These are phyloP conservation scores for Arremon brunneinucha DNA, from an alignment of 2,797 vertebrate genomes.

Conservation along the genomic window DNA sequence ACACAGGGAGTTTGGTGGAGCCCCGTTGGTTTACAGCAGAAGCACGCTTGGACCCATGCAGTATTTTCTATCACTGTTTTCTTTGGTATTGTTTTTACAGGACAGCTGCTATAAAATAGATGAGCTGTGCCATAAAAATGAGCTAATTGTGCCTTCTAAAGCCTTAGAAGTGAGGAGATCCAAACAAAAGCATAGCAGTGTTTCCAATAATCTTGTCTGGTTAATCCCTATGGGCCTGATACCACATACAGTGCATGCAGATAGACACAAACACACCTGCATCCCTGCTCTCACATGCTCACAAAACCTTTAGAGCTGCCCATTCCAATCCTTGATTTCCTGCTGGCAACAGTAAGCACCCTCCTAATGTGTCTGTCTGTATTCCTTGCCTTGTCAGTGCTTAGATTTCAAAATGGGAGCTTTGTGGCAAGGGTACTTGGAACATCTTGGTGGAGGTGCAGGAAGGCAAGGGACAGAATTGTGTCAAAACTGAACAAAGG, in stretches of 20 bases:
- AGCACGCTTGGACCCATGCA: fast-evolving
- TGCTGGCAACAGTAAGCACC: background rate
- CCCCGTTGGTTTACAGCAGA: background rate
- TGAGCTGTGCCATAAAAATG: background rate
- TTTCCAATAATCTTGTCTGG: background rate
- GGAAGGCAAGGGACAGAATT: background rate
- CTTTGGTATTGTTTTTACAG: conserved; percentile 4
- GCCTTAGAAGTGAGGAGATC: background rate
- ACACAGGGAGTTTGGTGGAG: background rate
- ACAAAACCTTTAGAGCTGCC: background rate
- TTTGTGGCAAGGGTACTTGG: background rate
- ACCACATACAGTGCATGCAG: background rate
- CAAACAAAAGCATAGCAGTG: background rate
- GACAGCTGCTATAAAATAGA: conserved; percentile 1
- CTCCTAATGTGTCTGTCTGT: background rate
- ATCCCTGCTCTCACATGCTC: background rate
- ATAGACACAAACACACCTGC: background rate
- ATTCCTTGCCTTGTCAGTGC: background rate
- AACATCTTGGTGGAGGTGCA: background rate
- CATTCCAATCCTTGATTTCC: background rate
- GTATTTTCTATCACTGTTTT: background rate
- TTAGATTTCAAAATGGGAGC: background rate
- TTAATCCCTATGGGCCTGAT: background rate
- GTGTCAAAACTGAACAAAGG: background rate
- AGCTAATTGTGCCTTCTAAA: background rate